Evolutionary conservation across 2,797 vertebrate species (phyloP), one percentile per base, ranked within the genome.

Genomic region (Macrochelys suwanniensis): DNA sequence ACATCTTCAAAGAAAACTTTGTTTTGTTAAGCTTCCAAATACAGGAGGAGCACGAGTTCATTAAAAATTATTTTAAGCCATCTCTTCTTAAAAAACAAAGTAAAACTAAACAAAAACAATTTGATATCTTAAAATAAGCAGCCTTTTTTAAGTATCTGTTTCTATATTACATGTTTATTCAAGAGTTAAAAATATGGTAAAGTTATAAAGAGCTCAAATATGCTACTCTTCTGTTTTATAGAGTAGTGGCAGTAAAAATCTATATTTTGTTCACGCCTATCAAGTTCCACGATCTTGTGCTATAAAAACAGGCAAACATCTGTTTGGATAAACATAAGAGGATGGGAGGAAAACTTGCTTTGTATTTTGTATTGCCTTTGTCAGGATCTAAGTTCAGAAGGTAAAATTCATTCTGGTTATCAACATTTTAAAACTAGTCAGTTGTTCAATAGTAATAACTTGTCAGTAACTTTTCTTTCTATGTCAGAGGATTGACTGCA

Each of bases 391-490:
- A 96, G 53, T 80, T 94, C 11, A 45, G 42, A 88, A 88, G 51
- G 15, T 17, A 88, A 76, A 89, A 88, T 83, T 68, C 7, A 12
- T 10, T 94, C 59, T 33, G 74, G 42, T 61, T 94, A 65, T 47
- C 13, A 86, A 13, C 45, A 61, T 80, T 93, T 94, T 95, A 57
- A 68, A 16, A 85, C 53, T 33, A 53, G 16, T 83, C 89, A 92
- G 13, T 56, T 91, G 11, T 95, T 71, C 93, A 96, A 78, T 54
- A 79, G 84, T 78, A 93, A 11, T 94, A 94, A 96, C 91, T 96
- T 96, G 37, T 42, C 49, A 91, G 45, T 93, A 91, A 53, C 95
- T 92, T 96, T 61, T 92, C 31, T 92, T 68, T n/a, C 68, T 93
- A 77, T 54, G 80, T 81, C 1, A 6, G 28, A 42, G 59, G 77